Conservation (phyloP, 2,888 invertebrate species). For the Drosophila hamatofila region DNA sequence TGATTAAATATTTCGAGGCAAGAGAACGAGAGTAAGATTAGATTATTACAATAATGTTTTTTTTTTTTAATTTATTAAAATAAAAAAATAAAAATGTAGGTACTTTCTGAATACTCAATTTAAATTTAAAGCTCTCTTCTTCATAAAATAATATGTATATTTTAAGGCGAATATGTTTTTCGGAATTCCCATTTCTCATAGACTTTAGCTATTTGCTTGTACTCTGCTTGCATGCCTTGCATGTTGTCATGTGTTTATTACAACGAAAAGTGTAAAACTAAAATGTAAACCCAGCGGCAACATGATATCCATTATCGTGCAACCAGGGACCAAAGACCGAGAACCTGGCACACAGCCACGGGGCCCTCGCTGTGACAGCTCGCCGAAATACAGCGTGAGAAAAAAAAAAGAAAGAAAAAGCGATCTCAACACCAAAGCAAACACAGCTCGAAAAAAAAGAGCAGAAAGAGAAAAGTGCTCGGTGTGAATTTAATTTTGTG, state of each 20-base stretch:
- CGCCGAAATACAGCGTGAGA: conserved; percentile 16
- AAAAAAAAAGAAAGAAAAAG: conserved; percentile 54
- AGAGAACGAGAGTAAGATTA: neutral
- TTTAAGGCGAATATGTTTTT: neutral
- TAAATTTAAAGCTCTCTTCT: neutral
- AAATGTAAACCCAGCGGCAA: conserved; percentile 71
- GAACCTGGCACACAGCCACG: conserved; percentile 16
- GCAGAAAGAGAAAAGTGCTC: conserved; percentile 22
- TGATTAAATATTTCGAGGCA: neutral
- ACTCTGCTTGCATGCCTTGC: conserved; percentile 18
- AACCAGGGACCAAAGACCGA: conserved; percentile 28
- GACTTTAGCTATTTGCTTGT: conserved; percentile 18
- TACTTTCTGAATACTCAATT: too few species aligned
- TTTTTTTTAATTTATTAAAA: too few species aligned
- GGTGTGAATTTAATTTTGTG: conserved; percentile 73
- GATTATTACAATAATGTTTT: neutral
- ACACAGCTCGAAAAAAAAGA: conserved; percentile 9
- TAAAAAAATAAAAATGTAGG: too few species aligned
- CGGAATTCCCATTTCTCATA: conserved; percentile 6
- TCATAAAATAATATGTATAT: too few species aligned
- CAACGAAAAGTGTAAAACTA: conserved; percentile 72
- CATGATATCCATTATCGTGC: conserved; percentile 74
- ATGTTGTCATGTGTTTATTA: conserved; percentile 76
- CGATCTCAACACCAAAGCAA: conserved; percentile 29
- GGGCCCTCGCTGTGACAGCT: conserved; percentile 35